phyloP scores from a whole-genome alignment of 2,888 invertebrate species.

The Sarcophaga variegata region DNA sequence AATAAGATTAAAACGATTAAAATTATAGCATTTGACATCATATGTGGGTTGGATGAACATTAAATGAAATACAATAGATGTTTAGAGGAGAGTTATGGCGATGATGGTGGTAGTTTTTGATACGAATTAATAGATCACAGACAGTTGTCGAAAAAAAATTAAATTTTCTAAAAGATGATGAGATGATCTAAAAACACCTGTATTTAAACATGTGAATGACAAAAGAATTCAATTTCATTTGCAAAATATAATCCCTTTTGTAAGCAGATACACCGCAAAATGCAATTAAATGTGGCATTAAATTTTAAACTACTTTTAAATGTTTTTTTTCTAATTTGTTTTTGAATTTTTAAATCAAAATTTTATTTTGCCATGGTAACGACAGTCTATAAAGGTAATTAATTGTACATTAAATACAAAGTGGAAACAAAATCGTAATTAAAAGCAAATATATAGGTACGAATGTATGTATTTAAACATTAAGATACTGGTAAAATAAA shows the following conservation, averaged over 20 bases:
- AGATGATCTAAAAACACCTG: conserved; percentile 1
- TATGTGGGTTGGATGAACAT: conserved; percentile 44
- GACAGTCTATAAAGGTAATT: conserved; percentile 41
- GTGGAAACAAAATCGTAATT: conserved; percentile 40
- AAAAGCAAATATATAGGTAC: conserved; percentile 21
- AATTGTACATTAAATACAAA: conserved; percentile 55
- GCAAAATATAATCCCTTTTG: neutral
- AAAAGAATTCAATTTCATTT: neutral
- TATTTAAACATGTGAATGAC: conserved; percentile 8
- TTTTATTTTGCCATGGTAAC: conserved; percentile 15
- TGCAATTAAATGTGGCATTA: neutral
- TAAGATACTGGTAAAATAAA: conserved; percentile 1
- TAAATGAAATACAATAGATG: conserved; percentile 14
- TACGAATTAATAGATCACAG: neutral
- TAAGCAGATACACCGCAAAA: neutral
- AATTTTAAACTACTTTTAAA: neutral
- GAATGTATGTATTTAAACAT: neutral
- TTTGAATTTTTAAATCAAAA: neutral
- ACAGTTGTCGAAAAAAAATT: neutral
- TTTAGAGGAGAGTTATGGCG: neutral
- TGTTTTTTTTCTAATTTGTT: neutral
- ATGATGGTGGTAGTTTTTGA: conserved; percentile 14
- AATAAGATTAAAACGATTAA: neutral
- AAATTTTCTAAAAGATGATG: neutral
- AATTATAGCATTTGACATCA: conserved; percentile 2